These are phyloP conservation scores for Tromatobia lineatoria DNA, from an alignment of 2,888 invertebrate species.

Conservation along the genomic window DNA sequence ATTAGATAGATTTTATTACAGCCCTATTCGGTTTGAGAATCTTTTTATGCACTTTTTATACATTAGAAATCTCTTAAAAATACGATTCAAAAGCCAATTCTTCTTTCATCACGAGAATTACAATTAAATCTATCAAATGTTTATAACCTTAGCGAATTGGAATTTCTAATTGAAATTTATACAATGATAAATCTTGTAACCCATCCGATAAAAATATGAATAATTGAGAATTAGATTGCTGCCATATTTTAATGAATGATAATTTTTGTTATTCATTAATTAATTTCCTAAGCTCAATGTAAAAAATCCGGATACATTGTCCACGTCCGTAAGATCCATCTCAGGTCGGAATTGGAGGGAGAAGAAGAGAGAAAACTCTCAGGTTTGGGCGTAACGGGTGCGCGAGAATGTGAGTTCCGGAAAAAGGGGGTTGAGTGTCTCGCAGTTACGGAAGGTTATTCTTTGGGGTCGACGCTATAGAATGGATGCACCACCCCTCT, in stretches of 20 bases:
- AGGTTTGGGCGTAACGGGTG: constrained; percentile 26
- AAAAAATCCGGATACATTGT: background rate
- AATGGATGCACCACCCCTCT: constrained; percentile 40
- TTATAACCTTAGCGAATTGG: background rate
- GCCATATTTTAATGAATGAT: background rate
- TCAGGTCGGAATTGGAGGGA: constrained; percentile 4
- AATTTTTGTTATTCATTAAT: background rate
- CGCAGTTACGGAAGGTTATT: constrained; percentile 22
- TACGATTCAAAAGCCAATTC: too few relatives aligned
- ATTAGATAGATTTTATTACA: too few relatives aligned
- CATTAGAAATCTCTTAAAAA: too few relatives aligned
- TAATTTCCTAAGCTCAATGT: background rate
- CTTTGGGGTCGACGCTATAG: constrained; percentile 32
- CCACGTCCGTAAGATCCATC: background rate
- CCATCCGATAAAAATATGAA: background rate
- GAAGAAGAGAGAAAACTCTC: background rate
- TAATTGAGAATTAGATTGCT: background rate
- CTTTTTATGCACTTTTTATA: too few relatives aligned
- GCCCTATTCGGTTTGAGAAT: too few relatives aligned
- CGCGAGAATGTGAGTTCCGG: constrained; percentile 6
- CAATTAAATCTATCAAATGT: background rate
- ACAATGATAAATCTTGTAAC: background rate
- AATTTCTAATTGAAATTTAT: background rate
- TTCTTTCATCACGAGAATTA: too few relatives aligned
- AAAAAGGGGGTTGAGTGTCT: constrained; percentile 36